A percentile compares a stretch with the other conserved stretches of the same genome.
phyloP scores from a whole-genome alignment of 2,797 vertebrate species.

The Rhynchonycteris naso region DNA sequence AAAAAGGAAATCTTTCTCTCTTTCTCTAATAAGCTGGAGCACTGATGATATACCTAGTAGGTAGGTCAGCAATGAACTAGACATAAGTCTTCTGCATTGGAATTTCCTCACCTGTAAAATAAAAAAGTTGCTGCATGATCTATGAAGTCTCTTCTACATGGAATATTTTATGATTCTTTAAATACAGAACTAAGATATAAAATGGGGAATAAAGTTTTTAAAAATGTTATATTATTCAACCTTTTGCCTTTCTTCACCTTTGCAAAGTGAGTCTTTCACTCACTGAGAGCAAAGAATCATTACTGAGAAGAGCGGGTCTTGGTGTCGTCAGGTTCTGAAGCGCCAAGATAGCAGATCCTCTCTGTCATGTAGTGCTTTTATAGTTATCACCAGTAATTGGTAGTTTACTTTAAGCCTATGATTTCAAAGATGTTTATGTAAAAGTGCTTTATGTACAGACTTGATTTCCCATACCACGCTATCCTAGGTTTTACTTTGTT shows the following conservation, averaged over 20 bases:
- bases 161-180: conserved; percentile 46
- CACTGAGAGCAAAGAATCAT: not conserved
- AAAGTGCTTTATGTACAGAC: not conserved
- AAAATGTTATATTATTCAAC: not conserved
- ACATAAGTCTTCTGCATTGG: not conserved
- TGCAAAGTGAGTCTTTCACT: not conserved
- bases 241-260: conserved; percentile 4
- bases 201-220: not conserved
- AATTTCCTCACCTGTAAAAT: not conserved
- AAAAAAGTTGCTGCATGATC: not conserved
- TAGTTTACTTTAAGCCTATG: not conserved
- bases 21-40: not conserved
- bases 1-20: not conserved
- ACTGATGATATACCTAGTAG: not conserved
- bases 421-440: not conserved
- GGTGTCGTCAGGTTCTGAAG: not conserved
- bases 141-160: not conserved
- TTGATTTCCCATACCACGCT: not conserved
- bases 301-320: not conserved
- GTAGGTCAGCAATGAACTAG: not conserved
- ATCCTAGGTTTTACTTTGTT: conserved; percentile 10
- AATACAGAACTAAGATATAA: not conserved
- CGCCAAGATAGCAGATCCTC: not conserved
- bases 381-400: not conserved
- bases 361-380: not conserved